Percentiles rank a stretch among this genome's conserved stretches.
These are phyloP conservation scores for Galemys pyrenaicus DNA, from an alignment of 2,113 vertebrate species.

Conservation along the genomic window DNA sequence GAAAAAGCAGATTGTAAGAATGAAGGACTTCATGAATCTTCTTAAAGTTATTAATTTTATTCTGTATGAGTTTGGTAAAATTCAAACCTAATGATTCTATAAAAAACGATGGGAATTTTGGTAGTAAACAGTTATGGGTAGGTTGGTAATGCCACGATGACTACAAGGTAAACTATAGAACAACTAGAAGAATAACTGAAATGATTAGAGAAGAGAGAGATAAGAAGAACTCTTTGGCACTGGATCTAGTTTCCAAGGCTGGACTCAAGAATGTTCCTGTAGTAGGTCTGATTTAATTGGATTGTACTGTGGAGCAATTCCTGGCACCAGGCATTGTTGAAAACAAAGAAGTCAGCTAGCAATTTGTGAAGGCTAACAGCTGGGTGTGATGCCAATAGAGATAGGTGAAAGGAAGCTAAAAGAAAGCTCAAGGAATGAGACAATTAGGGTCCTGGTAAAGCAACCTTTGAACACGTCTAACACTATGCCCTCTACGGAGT, in stretches of 20 bases:
- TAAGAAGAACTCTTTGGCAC: background rate
- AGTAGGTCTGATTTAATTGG: constrained; percentile 20
- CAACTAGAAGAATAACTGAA: background rate
- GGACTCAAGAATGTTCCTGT: background rate
- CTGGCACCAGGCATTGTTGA: background rate
- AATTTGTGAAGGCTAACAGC: background rate
- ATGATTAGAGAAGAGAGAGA: background rate
- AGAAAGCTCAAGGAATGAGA: background rate
- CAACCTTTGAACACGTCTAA: background rate
- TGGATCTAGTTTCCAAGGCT: background rate
- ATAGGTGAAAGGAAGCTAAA: background rate
- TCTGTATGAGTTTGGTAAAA: constrained; percentile 2
- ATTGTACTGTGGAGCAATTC: background rate
- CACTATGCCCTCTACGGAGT: background rate
- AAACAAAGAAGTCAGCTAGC: background rate
- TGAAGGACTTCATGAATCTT: background rate
- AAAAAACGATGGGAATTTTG: background rate
- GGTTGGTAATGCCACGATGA: background rate
- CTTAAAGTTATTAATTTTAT: background rate
- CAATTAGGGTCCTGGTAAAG: background rate
- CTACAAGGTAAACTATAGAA: background rate
- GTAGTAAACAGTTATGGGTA: background rate
- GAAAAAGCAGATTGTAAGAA: background rate
- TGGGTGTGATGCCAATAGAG: background rate
- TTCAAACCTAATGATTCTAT: background rate